Evolutionary conservation across 2,113 vertebrate genomes (phyloP).

Genomic region (Alligator mississippiensis): DNA sequence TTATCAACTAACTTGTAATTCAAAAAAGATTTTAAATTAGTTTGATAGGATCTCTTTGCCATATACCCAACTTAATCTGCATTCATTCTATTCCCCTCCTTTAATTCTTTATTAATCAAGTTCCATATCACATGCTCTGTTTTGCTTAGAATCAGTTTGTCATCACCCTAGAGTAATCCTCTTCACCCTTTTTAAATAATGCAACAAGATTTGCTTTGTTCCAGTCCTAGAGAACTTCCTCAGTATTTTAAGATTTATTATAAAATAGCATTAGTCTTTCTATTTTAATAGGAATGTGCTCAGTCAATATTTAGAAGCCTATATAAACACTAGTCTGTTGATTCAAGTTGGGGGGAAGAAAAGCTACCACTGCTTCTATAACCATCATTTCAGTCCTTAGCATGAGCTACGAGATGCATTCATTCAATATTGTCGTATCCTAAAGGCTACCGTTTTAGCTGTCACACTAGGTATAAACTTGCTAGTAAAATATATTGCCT

Average conservation of each 20-base stretch:
- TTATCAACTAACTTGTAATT: background rate
- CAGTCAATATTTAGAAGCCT: background rate
- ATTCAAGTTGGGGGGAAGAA: background rate
- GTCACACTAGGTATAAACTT: background rate
- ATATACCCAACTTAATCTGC: background rate
- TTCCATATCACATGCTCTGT: background rate
- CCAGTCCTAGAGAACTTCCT: background rate
- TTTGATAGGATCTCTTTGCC: background rate
- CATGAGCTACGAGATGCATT: background rate
- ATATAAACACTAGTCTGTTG: background rate
- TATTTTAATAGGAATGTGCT: background rate
- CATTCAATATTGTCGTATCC: background rate
- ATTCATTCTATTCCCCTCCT: background rate
- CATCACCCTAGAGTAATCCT: background rate
- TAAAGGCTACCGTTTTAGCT: background rate
- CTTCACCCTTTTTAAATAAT: background rate
- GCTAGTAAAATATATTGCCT: background rate
- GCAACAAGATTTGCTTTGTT: background rate
- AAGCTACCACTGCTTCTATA: background rate
- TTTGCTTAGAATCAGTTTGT: background rate
- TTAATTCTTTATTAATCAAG: background rate
- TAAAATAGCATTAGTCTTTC: background rate
- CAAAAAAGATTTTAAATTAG: background rate
- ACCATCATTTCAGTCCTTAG: background rate
- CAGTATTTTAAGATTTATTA: background rate